Evolutionary conservation across 2,888 invertebrate species (phyloP), one percentile per base, ranked within the genome.

Genomic region (Xylota sylvarum): DNA sequence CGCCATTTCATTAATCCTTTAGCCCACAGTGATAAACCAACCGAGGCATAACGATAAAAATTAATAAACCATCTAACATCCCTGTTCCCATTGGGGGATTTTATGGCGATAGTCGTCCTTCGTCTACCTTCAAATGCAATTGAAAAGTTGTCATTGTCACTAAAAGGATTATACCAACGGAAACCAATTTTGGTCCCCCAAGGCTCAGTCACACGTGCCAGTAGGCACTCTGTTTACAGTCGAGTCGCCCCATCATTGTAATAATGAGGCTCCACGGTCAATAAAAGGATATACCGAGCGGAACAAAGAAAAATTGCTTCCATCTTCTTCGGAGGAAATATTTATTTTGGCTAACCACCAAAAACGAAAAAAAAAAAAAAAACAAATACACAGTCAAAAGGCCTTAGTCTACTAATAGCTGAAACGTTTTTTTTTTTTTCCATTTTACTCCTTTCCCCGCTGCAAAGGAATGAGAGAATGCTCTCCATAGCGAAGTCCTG

Each of bases 161-260:
- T 12, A 37, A 65, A 67, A 58, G 67, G 76, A 56, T 76, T 56
- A 65, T 55, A 65, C 67, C n/a, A 48, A 17, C 40, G 17, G 67
- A 50, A 67, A 69, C 48, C 30, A 67, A 65, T 65, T 76, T 40
- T 23, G 27, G n/a, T n/a, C n/a, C 14, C 7, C n/a, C 23, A 27
- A 40, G 27, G 43, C 52, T 32, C 37, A 19, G 17, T 37, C 48
- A 67, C 76, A 58, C 37, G 58, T 58, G 58, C 37, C 10, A 9
- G 23, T 9, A 12, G 6, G 5, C 14, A 7, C n/a, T 32, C 12
- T 56, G 43, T 70, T 70, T 56, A 30, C 40, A 30, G 27, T 69
- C 14, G 40, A 35, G 19, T 70, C 56, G 10, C 2, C 30, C 2
- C 30, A 19, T 17, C 72, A 19, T 40, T 23, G 23, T 40, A 23